These are phyloP conservation scores for Aphrophora alni DNA, from an alignment of 2,888 invertebrate genomes.

Conservation along the genomic window DNA sequence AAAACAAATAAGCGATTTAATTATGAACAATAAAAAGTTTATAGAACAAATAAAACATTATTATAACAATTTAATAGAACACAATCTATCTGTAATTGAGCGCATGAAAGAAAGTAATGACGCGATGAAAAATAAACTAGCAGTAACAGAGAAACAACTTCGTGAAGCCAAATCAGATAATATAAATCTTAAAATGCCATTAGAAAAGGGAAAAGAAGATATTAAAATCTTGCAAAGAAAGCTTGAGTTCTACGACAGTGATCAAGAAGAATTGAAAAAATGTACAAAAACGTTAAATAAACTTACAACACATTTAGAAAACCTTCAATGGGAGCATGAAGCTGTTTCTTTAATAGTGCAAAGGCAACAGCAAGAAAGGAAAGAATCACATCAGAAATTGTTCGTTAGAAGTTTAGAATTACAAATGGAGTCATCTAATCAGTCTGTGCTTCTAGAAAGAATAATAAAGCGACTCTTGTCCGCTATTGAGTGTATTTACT, in stretches of 20 bases:
- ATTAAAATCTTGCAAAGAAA: background rate
- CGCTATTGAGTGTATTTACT: background rate
- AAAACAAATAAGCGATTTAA: background rate
- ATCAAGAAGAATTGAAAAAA: background rate
- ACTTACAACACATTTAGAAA: background rate
- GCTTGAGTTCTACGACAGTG: background rate
- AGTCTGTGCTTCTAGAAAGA: background rate
- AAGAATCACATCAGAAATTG: background rate
- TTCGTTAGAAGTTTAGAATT: background rate
- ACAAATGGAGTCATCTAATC: background rate
- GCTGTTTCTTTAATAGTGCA: background rate
- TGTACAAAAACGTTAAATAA: background rate
- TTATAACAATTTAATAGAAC: background rate
- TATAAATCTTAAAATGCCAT: background rate
- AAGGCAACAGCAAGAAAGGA: background rate
- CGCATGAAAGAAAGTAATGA: background rate
- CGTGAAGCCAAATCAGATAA: background rate
- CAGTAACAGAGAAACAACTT: background rate
- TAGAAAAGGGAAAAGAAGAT: background rate
- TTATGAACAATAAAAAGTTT: background rate
- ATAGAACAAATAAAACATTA: background rate
- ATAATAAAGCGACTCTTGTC: background rate
- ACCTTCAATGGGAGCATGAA: background rate
- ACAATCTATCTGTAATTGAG: background rate
- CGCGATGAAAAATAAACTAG: background rate